A percentile compares a stretch with the other conserved stretches of the same genome.
These are phyloP conservation scores for Labeo calbasu DNA, from an alignment of 2,797 vertebrate species.

Conservation along the genomic window DNA sequence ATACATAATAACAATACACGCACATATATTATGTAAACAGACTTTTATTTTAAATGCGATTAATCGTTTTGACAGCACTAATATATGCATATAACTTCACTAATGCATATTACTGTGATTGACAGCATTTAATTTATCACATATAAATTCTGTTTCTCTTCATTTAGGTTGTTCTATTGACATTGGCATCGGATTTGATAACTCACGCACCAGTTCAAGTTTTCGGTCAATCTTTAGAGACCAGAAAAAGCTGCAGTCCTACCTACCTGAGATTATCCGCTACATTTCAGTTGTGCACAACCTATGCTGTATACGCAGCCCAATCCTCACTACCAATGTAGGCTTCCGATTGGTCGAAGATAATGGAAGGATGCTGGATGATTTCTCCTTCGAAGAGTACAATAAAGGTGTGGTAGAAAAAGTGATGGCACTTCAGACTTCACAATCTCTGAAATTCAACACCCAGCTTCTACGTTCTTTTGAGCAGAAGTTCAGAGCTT, in stretches of 20 bases:
- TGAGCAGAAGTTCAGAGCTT: slow-evolving; percentile 70
- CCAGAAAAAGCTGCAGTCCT: slow-evolving; percentile 73
- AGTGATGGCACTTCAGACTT: slow-evolving; percentile 70
- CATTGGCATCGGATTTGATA: slow-evolving; percentile 85
- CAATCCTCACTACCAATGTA: slow-evolving; percentile 65
- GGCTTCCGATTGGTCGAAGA: slow-evolving; percentile 71
- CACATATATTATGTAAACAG: too few species aligned
- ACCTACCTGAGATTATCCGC: slow-evolving; percentile 76
- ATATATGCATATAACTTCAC: too few species aligned
- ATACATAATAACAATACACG: too few species aligned
- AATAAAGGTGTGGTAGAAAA: slow-evolving; percentile 71
- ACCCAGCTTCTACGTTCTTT: slow-evolving; percentile 76
- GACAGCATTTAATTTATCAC: background rate
- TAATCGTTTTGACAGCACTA: too few species aligned
- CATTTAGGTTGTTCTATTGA: slow-evolving; percentile 80
- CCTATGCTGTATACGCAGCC: slow-evolving; percentile 75
- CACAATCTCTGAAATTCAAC: slow-evolving; percentile 75
- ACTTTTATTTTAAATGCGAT: too few species aligned
- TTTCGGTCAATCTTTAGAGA: slow-evolving; percentile 62
- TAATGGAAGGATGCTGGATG: slow-evolving; percentile 65
- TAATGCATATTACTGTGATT: background rate
- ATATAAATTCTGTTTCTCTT: slow-evolving; percentile 29
- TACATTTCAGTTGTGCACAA: slow-evolving; percentile 71
- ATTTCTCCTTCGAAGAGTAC: slow-evolving; percentile 79
- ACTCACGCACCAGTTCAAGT: slow-evolving; percentile 64